Base-by-base conservation (phyloP, 2,797 vertebrate species). In the Lates japonicus region DNA sequence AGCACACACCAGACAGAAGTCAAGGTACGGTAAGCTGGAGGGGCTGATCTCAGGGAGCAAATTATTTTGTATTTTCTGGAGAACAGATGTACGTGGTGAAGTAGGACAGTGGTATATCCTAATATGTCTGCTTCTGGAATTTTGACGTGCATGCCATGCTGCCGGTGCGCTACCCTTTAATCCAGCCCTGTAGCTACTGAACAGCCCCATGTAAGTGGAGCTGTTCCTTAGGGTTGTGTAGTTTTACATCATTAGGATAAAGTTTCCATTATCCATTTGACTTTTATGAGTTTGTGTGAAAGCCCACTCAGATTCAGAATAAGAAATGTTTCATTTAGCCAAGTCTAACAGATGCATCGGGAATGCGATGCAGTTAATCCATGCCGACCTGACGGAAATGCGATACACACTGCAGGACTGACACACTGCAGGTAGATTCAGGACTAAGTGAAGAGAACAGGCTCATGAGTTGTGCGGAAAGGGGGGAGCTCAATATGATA, bases 241-340 rank as follows among this genome's bases (percentile, higher is more conserved):
- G 7, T 29, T 41, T 70, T 52, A 61, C 39, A 71, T 76, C 69
- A 51, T 49, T 65, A 67, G 3, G 4, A 60, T 3, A 51, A 31
- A 52, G 42, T 25, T 82, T 9, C 41, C 41, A 68, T 65, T 29
- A 70, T 74, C 22, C 58, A 16, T 58, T 78, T 76, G 51, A 70
- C 58, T 72, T 69, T 83, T 33, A 58, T 29, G 49, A 35, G 41
- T 73, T 82, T 80, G 46, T 67, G 29, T 58, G 48, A 81, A 75
- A 74, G 59, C 51, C 22, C 22, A 39, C 37, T 75, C 33, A 58
- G 51, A 70, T 42, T 66, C 49, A 60, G 22, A 70, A 73, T 62
- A 54, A 66, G 19, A 86, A 84, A 70, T 31, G 68, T 61, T 69
- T 66, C 61, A 73, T 73, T 68, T 74, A 48, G 22, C 1, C 77